phyloP scores from a whole-genome alignment of 2,113 vertebrate species.

The Megaceryle torquata region DNA sequence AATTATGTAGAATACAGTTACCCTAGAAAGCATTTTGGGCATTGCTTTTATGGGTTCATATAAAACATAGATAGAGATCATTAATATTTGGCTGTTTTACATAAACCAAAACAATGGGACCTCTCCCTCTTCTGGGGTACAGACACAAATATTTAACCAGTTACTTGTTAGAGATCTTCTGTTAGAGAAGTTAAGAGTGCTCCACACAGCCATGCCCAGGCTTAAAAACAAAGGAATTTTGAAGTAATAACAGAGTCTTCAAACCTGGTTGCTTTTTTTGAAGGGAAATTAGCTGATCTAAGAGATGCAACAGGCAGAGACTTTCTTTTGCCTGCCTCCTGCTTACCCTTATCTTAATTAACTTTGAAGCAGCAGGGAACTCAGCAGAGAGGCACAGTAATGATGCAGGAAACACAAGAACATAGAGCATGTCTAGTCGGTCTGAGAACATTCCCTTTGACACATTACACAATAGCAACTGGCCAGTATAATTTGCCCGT shows the following conservation, averaged over 20 bases:
- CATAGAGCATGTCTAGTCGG: conserved; percentile 52
- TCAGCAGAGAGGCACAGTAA: conserved; percentile 61
- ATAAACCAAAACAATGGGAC: neutral
- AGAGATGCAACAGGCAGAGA: conserved; percentile 47
- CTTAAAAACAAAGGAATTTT: neutral
- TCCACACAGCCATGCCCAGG: neutral
- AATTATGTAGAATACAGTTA: neutral
- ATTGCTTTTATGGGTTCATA: neutral
- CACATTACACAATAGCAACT: conserved; percentile 63
- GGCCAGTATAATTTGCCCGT: conserved; percentile 27
- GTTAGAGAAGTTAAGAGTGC: neutral
- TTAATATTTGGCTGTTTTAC: neutral
- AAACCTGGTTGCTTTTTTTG: conserved; percentile 24
- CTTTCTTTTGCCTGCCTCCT: conserved; percentile 33
- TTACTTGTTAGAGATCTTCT: neutral
- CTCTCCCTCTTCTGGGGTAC: neutral
- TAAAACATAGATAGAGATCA: neutral
- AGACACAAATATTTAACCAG: neutral
- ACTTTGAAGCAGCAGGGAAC: conserved; percentile 61
- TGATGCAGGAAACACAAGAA: conserved; percentile 66
- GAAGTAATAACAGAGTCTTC: conserved; percentile 1
- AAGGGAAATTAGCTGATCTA: conserved; percentile 59
- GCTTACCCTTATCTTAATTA: conserved; percentile 67
- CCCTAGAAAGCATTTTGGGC: neutral
- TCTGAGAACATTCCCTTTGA: conserved; percentile 67